A percentile compares a stretch with the other conserved stretches of the same genome.
Conservation (phyloP, 2,113 vertebrate species). For the Dissostichus mawsoni region DNA sequence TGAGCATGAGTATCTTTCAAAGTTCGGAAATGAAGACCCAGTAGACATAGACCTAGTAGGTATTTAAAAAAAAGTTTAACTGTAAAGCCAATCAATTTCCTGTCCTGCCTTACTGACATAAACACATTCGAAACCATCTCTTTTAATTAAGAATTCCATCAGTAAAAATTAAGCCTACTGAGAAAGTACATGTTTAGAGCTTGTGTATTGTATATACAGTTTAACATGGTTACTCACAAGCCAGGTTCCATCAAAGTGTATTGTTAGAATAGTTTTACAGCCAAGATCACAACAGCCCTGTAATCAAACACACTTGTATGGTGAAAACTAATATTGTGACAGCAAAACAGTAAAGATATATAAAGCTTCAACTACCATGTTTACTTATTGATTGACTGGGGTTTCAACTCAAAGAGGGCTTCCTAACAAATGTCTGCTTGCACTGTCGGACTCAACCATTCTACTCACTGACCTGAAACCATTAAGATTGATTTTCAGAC, state of each 20-base stretch:
- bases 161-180: not conserved
- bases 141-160: not conserved
- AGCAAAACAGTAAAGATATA: slow-evolving; percentile 4
- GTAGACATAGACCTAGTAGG: no score
- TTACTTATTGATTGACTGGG: slow-evolving; percentile 41
- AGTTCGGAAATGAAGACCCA: no score
- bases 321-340: slow-evolving; percentile 5
- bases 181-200: not conserved
- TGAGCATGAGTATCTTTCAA: no score
- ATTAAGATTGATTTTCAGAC: slow-evolving; percentile 29
- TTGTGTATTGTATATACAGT: not conserved
- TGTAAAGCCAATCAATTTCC: no score
- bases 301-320: not conserved
- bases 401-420: slow-evolving; percentile 14
- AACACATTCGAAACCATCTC: no score
- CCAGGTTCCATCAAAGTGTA: not conserved
- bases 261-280: not conserved
- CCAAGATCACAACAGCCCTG: not conserved
- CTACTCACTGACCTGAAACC: slow-evolving; percentile 17
- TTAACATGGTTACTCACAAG: not conserved
- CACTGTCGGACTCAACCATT: not conserved
- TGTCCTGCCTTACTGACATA: no score
- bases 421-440: slow-evolving; percentile 22
- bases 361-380: slow-evolving; percentile 6
- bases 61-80: no score